These are phyloP conservation scores for Hapalemur alaotrensis DNA, from an alignment of 2,797 vertebrate genomes.

Conservation along the genomic window DNA sequence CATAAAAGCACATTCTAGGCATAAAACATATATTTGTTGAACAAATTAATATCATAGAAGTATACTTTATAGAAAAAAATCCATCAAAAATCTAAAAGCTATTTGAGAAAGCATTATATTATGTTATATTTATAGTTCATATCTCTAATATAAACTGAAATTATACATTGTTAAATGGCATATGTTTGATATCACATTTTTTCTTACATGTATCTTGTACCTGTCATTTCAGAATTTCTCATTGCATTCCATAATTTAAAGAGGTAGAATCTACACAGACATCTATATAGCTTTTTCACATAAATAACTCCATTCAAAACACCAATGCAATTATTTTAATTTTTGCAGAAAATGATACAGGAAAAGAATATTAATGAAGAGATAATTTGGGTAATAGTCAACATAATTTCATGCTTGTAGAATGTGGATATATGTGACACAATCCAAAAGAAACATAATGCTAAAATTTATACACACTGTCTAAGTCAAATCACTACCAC, in stretches of 20 bases:
- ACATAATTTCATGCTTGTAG: background rate
- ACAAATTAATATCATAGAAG: background rate
- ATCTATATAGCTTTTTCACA: background rate
- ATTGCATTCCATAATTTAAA: background rate
- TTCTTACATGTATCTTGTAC: background rate
- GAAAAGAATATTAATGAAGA: background rate
- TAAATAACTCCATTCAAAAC: background rate
- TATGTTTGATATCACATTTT: background rate
- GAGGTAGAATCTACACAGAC: background rate
- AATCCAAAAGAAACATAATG: background rate
- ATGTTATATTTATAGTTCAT: background rate
- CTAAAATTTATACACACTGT: background rate
- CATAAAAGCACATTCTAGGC: background rate
- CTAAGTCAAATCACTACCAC: background rate
- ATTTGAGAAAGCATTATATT: background rate
- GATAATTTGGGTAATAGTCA: background rate
- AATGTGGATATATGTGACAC: background rate
- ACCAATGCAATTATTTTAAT: background rate
- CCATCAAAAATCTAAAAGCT: background rate
- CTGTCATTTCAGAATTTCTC: background rate
- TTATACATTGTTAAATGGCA: background rate
- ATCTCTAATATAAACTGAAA: background rate
- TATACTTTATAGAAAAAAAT: background rate
- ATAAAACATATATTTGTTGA: background rate
- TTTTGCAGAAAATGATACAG: background rate